phyloP scores from a whole-genome alignment of 2,113 vertebrate genomes.

The Butastur rufipennis region DNA sequence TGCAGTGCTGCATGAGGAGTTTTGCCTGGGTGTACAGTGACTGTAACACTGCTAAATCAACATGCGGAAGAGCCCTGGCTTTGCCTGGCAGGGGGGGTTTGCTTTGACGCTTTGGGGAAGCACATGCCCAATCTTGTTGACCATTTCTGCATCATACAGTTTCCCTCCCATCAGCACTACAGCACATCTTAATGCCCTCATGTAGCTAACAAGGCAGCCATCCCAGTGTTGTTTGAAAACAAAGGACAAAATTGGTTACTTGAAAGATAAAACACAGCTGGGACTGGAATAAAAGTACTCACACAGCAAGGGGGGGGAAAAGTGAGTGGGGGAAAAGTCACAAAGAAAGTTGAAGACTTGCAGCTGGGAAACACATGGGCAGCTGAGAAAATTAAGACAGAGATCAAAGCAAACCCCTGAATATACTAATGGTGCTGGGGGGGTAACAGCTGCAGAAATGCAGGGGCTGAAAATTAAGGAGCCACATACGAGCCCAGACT shows the following conservation, averaged over 20 bases:
- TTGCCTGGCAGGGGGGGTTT: background rate
- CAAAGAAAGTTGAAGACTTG: background rate
- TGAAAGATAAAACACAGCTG: background rate
- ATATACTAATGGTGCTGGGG: background rate
- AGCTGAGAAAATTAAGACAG: background rate
- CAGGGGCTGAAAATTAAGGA: background rate
- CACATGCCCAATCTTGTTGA: background rate
- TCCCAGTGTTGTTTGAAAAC: background rate
- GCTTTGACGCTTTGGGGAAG: background rate
- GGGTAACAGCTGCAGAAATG: background rate
- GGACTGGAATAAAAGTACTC: background rate
- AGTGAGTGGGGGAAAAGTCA: background rate
- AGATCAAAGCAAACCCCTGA: background rate
- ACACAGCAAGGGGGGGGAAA: background rate
- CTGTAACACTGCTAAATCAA: background rate
- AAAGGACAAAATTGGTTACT: background rate
- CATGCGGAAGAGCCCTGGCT: background rate
- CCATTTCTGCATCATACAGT: background rate
- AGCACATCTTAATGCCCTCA: background rate
- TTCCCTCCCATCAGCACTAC: background rate
- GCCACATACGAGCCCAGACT: background rate
- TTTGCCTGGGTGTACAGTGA: background rate
- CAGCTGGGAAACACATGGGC: slow-evolving; percentile 18
- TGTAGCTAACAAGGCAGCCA: background rate
- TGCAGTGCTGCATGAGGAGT: background rate